A percentile compares a stretch with the other conserved stretches of the same genome.
phyloP scores from a whole-genome alignment of 2,113 vertebrate species.

The Gila orcuttii region DNA sequence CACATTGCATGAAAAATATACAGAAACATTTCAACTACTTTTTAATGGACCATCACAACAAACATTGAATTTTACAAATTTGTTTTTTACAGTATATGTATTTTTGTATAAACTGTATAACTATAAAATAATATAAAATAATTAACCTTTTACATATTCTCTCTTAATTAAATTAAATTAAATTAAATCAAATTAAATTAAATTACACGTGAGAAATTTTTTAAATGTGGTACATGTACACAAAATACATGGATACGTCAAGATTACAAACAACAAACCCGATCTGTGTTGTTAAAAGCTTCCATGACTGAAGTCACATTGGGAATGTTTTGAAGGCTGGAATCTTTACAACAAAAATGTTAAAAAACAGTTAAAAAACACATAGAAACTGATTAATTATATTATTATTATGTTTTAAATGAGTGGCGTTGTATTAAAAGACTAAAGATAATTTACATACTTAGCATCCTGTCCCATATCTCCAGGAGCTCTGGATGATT shows the following conservation, averaged over 20 bases:
- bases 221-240: not conserved
- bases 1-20: no score
- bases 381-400: not conserved
- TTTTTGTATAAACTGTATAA: not conserved
- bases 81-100: no score
- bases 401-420: not conserved
- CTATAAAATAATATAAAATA: not conserved
- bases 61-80: not conserved
- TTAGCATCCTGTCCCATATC: conserved; percentile 59
- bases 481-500: conserved; percentile 50
- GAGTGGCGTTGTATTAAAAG: not conserved
- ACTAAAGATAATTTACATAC: conserved; percentile 58
- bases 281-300: conserved; percentile 55
- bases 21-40: no score
- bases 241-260: not conserved
- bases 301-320: conserved; percentile 42
- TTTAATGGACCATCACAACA: not conserved
- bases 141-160: not conserved
- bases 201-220: not conserved
- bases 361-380: not conserved
- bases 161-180: not conserved
- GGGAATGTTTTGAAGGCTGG: not conserved
- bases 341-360: conserved; percentile 60
- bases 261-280: conserved; percentile 60
- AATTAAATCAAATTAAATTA: not conserved